Base-by-base conservation (phyloP, 2,797 vertebrate genomes). In the Chloroceryle inda region DNA sequence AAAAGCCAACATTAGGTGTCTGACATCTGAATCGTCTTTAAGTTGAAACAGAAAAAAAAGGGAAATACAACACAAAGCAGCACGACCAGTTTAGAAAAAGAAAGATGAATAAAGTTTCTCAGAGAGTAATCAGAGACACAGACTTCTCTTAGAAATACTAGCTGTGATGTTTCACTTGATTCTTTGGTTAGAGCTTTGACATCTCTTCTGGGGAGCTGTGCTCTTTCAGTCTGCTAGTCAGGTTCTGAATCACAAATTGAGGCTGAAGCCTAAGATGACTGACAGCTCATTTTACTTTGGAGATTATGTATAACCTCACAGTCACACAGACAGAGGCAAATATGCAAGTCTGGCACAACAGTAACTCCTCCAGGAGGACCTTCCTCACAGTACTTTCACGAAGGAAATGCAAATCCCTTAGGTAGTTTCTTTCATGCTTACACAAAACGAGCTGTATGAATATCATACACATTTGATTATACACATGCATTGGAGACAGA, bases 101-200 rank as follows among this genome's bases (percentile, higher is more conserved):
- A 22, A 92, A 69, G 49, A 85, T 37, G 4, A 95, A 71, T 59
- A n/a, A 40, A 73, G 18, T 73, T 69, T 44, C 31, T 84, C 74
- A 69, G 53, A 81, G 13, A 89, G n/a, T 10, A 89, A 92, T 45
- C 38, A 66, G 62, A 94, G 59, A 76, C 50, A 71, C 3, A 69
- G 38, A 37, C 21, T 59, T 52, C 59, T 84, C 42, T 52, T 40
- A 49, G 75, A 87, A 88, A 63, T 78, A n/a, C n/a, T 33, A 72
- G 31, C 58, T 85, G 33, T 75, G 59, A 94, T 77, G 66, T 63
- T 94, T 89, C 88, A 85, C 35, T 55, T 89, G 86, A 80, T 68
- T 79, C 81, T 92, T 85, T 89, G 67, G 88, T 89, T 81, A 81
- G 50, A 91, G 49, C n/a, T 90, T 88, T 37, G 37, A 27, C 44